These are phyloP conservation scores for Nemurella pictetii DNA, from an alignment of 2,888 invertebrate species.

Conservation along the genomic window DNA sequence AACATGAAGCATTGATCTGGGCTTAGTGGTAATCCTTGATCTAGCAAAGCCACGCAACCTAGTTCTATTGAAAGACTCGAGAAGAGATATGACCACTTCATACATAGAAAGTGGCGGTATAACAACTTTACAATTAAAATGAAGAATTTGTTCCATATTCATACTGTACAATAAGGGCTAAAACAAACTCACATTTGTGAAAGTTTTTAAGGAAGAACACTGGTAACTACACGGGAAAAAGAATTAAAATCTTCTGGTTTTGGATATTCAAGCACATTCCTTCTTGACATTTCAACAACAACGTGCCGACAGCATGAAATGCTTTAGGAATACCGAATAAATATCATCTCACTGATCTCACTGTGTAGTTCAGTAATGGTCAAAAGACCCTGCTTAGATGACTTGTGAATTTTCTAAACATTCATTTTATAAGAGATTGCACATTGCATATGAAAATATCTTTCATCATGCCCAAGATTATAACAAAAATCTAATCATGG, in stretches of 20 bases:
- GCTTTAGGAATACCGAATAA: background rate
- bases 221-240: background rate
- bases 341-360: too few relatives aligned
- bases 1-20: background rate
- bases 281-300: background rate
- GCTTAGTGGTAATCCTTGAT: background rate
- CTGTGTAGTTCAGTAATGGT: background rate
- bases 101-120: background rate
- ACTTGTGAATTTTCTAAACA: background rate
- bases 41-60: background rate
- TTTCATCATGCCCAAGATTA: background rate
- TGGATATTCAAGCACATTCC: background rate
- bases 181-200: background rate
- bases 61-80: background rate
- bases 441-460: background rate
- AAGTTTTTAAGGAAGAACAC: background rate
- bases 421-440: background rate
- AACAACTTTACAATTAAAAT: background rate
- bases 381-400: background rate
- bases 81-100: background rate
- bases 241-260: background rate
- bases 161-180: background rate
- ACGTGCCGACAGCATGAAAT: background rate
- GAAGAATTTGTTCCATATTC: background rate
- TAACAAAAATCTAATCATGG: background rate